Conservation (phyloP, 1,140 invertebrate species). For the Brachystomella parvula region DNA sequence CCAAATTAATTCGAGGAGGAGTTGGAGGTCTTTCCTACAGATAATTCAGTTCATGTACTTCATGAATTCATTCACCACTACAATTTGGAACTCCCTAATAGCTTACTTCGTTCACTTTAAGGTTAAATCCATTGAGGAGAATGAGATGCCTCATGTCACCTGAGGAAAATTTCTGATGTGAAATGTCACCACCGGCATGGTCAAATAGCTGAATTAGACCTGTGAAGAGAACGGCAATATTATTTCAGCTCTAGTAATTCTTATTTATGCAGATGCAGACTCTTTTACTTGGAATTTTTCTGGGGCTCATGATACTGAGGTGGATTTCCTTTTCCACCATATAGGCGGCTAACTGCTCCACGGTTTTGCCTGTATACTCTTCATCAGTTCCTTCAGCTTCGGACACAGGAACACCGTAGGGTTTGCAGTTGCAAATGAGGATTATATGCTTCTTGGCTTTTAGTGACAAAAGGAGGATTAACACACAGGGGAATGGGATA, state of each 20-base stretch:
- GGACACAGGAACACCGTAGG: slow-evolving; percentile 73
- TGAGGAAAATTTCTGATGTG: slow-evolving; percentile 80
- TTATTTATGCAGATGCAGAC: neutral
- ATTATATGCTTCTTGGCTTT: slow-evolving; percentile 68
- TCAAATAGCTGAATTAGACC: slow-evolving; percentile 68
- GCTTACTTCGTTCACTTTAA: slow-evolving; percentile 25
- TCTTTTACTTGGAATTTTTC: slow-evolving; percentile 65
- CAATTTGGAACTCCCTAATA: neutral
- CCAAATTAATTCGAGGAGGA: neutral
- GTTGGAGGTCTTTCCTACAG: neutral
- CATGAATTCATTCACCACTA: neutral
- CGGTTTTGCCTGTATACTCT: slow-evolving; percentile 59
- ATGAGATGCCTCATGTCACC: slow-evolving; percentile 78
- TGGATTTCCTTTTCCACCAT: slow-evolving; percentile 59
- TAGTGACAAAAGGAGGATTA: slow-evolving; percentile 17
- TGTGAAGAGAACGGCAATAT: neutral
- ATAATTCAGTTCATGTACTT: neutral
- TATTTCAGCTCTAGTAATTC: neutral
- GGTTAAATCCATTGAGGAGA: slow-evolving; percentile 58
- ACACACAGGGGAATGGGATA: neutral
- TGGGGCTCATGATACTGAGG: slow-evolving; percentile 76
- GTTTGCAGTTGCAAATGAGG: slow-evolving; percentile 84
- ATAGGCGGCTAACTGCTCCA: slow-evolving; percentile 64
- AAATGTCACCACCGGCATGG: slow-evolving; percentile 74
- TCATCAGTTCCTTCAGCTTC: slow-evolving; percentile 53